Evolutionary conservation across 2,113 vertebrate genomes (phyloP).

Genomic region (Scolopax mira): DNA sequence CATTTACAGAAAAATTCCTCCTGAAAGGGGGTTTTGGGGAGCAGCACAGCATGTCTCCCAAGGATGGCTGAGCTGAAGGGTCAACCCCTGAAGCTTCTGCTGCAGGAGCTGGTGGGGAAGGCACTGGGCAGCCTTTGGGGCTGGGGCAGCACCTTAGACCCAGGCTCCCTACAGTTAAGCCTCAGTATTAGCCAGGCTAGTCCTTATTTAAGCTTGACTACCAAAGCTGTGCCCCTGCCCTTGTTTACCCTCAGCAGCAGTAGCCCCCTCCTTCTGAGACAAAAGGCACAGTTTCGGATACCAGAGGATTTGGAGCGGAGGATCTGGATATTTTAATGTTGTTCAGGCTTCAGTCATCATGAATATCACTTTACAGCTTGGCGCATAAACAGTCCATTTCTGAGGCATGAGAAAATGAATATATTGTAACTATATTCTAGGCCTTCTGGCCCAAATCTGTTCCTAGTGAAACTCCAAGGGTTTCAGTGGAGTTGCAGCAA

Average conservation of each 20-base stretch:
- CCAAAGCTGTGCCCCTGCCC: background rate
- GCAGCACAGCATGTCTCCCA: accelerated
- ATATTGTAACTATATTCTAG: conserved; percentile 35
- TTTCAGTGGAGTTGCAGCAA: background rate
- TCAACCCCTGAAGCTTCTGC: background rate
- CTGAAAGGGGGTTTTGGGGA: background rate
- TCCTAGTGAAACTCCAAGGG: background rate
- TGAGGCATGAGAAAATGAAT: conserved; percentile 52
- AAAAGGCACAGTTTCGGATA: background rate
- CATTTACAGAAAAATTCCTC: background rate
- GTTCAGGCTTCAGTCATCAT: conserved; percentile 57
- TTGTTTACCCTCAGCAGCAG: background rate
- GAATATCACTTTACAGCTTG: conserved; percentile 60
- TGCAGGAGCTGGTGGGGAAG: background rate
- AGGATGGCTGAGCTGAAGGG: background rate
- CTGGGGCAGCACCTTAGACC: background rate
- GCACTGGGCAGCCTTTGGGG: background rate
- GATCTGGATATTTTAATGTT: conserved; percentile 52
- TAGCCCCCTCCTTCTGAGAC: background rate
- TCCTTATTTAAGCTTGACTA: background rate
- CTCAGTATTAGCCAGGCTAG: background rate
- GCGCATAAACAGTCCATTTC: conserved; percentile 27
- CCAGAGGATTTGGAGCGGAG: conserved; percentile 36
- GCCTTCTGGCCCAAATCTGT: conserved; percentile 8
- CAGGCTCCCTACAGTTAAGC: background rate